Evolutionary conservation across 2,888 invertebrate genomes (phyloP).

Genomic region (Meghimatium bilineatum): DNA sequence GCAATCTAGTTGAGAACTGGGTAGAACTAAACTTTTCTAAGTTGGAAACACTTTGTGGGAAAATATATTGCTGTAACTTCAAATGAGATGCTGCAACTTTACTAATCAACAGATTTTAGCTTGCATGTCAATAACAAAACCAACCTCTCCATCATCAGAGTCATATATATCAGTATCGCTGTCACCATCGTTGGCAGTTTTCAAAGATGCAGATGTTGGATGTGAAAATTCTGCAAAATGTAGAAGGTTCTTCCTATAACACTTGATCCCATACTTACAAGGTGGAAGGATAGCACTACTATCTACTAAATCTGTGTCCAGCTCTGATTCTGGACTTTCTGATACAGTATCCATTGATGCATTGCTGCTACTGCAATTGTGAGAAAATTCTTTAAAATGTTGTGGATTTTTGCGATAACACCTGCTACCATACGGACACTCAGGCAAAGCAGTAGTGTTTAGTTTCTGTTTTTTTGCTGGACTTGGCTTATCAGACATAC

Average conservation of each 20-base stretch:
- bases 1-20: too few species aligned
- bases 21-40: too few species aligned
- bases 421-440: conserved; percentile 69
- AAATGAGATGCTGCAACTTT: too few species aligned
- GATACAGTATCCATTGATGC: conserved; percentile 1
- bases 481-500: conserved; percentile 53
- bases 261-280: conserved; percentile 70
- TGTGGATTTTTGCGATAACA: conserved; percentile 71
- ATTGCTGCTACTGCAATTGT: conserved; percentile 44
- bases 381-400: conserved; percentile 66
- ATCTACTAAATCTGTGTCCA: conserved; percentile 4
- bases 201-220: conserved; percentile 55
- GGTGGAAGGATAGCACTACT: conserved; percentile 55
- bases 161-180: conserved; percentile 65
- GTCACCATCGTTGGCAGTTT: conserved; percentile 56
- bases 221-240: conserved; percentile 72
- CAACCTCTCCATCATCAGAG: conserved; percentile 60
- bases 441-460: conserved; percentile 50
- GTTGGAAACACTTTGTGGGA: too few species aligned
- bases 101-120: too few species aligned
- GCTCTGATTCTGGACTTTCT: conserved; percentile 26
- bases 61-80: too few species aligned
- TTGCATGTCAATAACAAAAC: too few species aligned
- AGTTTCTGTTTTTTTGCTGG: conserved; percentile 61
- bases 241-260: conserved; percentile 70